Percentiles rank a stretch among this genome's conserved stretches.
Evolutionary conservation across 2,797 vertebrate species (phyloP).

Genomic region (Cryptoprocta ferox): DNA sequence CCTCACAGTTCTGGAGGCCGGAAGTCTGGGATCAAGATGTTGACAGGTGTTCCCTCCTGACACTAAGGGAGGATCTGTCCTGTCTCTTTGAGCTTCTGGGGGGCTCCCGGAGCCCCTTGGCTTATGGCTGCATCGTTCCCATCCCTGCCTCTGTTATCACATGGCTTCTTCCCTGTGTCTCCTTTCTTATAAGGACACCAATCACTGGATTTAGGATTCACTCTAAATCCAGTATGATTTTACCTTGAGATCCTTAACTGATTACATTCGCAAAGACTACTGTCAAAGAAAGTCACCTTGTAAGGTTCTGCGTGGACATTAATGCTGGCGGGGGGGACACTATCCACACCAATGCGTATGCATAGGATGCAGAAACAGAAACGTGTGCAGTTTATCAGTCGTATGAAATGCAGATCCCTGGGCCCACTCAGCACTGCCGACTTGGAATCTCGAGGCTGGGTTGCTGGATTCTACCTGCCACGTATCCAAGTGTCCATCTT

Average conservation of each 20-base stretch:
- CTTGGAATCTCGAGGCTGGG: neutral
- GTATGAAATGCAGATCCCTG: neutral
- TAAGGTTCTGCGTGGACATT: neutral
- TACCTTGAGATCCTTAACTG: neutral
- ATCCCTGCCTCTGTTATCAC: neutral
- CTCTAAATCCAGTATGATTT: neutral
- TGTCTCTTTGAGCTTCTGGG: neutral
- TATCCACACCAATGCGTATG: too few species aligned
- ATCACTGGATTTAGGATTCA: neutral
- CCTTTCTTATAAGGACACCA: neutral
- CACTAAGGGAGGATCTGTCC: neutral
- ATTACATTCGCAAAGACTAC: neutral
- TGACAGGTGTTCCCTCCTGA: neutral
- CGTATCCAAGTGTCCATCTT: neutral
- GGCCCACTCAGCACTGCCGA: neutral
- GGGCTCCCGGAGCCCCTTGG: neutral
- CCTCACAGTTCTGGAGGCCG: neutral
- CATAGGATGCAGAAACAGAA: fast-evolving
- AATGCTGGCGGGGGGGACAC: neutral
- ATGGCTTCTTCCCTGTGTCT: neutral
- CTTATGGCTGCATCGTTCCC: neutral
- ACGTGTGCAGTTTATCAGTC: fast-evolving
- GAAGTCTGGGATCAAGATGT: neutral
- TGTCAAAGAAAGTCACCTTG: neutral
- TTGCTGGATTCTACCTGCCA: neutral